Evolutionary conservation across 2,113 vertebrate species (phyloP).

Genomic region (Hemibagrus wyckioides): DNA sequence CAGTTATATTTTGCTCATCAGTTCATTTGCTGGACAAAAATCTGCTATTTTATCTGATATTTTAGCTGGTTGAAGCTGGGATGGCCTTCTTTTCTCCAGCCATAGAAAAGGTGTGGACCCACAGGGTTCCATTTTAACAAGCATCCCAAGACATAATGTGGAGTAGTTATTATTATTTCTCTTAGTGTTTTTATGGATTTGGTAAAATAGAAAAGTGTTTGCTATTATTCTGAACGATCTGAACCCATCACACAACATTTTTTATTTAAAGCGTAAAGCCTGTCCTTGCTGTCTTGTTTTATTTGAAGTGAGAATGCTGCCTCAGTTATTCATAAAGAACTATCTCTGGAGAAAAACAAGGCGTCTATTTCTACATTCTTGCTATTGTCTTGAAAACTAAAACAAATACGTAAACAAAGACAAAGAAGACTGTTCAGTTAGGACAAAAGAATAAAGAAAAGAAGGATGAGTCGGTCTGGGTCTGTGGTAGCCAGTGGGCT

Average conservation of each 20-base stretch:
- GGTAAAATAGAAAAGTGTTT: background rate
- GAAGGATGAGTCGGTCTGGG: background rate
- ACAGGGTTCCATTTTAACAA: background rate
- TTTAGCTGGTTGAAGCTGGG: background rate
- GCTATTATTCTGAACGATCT: background rate
- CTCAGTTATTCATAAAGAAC: constrained; percentile 24
- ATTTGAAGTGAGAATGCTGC: background rate
- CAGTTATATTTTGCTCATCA: background rate
- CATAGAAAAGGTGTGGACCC: background rate
- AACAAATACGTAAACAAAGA: background rate
- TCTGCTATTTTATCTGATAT: background rate
- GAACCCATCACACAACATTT: background rate
- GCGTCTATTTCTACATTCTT: background rate
- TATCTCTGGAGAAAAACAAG: constrained; percentile 21
- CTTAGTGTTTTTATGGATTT: background rate
- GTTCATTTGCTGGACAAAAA: background rate
- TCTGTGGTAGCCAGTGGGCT: background rate
- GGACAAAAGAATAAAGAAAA: background rate
- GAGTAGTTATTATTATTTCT: background rate
- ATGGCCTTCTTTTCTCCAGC: constrained; percentile 20
- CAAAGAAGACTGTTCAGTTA: background rate
- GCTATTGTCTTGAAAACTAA: background rate
- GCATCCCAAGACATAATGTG: background rate
- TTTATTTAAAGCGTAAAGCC: constrained; percentile 9
- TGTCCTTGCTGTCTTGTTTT: constrained; percentile 1